These are phyloP conservation scores for Rhopalosiphum padi DNA, from an alignment of 1,140 invertebrate genomes.

Conservation along the genomic window DNA sequence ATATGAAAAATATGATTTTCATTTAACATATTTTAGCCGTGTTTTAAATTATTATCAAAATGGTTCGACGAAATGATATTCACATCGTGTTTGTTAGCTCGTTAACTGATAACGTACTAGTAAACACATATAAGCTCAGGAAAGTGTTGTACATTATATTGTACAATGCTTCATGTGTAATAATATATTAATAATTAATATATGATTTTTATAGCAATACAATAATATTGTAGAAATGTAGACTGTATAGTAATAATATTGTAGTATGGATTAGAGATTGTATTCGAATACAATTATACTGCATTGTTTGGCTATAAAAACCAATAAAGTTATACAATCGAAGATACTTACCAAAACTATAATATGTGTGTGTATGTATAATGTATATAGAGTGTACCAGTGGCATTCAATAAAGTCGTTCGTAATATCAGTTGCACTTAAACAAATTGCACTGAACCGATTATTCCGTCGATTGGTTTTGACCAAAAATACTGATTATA, in stretches of 20 bases:
- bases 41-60: neutral
- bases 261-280: neutral
- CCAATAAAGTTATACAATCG: neutral
- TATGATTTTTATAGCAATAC: no score
- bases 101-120: neutral
- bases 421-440: constrained; percentile 11
- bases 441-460: constrained; percentile 19
- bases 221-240: no score
- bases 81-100: neutral
- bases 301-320: neutral
- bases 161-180: no score
- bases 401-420: neutral
- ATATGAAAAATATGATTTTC: neutral
- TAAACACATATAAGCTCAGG: neutral
- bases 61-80: neutral
- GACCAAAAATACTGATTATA: neutral
- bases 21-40: no score
- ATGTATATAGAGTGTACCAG: neutral
- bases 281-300: neutral
- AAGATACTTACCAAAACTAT: neutral
- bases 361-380: neutral
- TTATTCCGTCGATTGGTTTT: neutral
- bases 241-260: no score
- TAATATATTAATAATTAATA: no score
- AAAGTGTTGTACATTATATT: no score